Conservation (phyloP, 2,888 invertebrate genomes). For the Drosophila antonietae region DNA sequence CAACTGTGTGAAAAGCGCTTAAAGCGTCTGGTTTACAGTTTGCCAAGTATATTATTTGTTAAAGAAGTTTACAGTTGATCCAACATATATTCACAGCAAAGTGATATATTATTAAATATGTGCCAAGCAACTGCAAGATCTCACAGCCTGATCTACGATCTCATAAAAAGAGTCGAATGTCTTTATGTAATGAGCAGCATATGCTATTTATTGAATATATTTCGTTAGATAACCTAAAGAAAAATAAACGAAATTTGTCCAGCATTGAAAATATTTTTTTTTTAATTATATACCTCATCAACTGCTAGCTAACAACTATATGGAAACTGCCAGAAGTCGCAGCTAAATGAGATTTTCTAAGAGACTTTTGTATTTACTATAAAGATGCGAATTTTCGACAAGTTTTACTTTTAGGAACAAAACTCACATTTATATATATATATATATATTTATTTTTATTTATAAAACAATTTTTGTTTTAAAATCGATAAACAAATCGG, state of each 20-base stretch:
- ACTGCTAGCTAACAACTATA: too few relatives aligned
- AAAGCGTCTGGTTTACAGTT: neutral
- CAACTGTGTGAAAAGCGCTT: constrained; percentile 4
- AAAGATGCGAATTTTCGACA: too few relatives aligned
- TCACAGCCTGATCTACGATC: neutral
- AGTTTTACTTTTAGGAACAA: neutral
- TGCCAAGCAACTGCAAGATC: neutral
- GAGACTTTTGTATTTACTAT: too few relatives aligned
- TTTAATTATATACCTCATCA: too few relatives aligned
- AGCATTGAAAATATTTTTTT: too few relatives aligned
- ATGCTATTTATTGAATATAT: neutral
- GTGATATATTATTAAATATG: neutral
- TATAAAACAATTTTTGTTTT: neutral
- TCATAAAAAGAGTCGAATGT: neutral
- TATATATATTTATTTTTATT: neutral
- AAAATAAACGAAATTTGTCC: too few relatives aligned
- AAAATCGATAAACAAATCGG: neutral
- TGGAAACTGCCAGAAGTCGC: neutral
- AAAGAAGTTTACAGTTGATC: neutral
- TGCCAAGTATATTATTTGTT: neutral
- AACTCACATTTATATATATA: neutral
- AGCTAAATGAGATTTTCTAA: neutral
- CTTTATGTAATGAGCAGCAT: too few relatives aligned
- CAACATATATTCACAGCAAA: neutral
- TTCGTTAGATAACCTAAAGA: too few relatives aligned